Percentiles rank a stretch among this genome's conserved stretches.
These are phyloP conservation scores for Drosophila dives DNA, from an alignment of 2,888 invertebrate species.

Conservation along the genomic window DNA sequence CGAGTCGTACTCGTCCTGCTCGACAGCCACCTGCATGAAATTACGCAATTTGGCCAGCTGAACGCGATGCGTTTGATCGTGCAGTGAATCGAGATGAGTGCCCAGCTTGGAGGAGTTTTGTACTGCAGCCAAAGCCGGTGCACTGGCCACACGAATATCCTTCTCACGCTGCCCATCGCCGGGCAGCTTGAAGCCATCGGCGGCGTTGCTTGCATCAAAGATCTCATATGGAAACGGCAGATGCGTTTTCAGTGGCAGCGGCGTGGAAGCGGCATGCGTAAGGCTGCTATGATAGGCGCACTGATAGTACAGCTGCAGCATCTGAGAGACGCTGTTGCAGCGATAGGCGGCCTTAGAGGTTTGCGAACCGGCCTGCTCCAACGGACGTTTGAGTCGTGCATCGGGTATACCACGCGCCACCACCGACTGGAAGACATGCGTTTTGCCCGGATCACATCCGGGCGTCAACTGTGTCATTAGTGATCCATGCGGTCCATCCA, in stretches of 20 bases:
- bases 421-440: slow-evolving; percentile 90
- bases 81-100: slow-evolving; percentile 89
- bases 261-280: slow-evolving; percentile 88
- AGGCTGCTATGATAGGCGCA: slow-evolving; percentile 89
- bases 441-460: slow-evolving; percentile 88
- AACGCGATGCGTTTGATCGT: slow-evolving; percentile 89
- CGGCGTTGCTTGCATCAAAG: slow-evolving; percentile 87
- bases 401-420: slow-evolving; percentile 91
- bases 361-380: slow-evolving; percentile 86
- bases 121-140: slow-evolving; percentile 91
- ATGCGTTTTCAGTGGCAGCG: slow-evolving; percentile 87
- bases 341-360: slow-evolving; percentile 89
- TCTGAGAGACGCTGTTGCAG: slow-evolving; percentile 90
- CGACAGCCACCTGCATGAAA: slow-evolving; percentile 89
- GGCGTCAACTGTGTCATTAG: slow-evolving; percentile 91
- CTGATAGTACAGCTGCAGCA: slow-evolving; percentile 91
- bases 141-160: slow-evolving; percentile 84
- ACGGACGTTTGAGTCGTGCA: slow-evolving; percentile 88
- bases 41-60: slow-evolving; percentile 90
- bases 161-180: slow-evolving; percentile 51
- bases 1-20: slow-evolving; percentile 90
- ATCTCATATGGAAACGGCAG: slow-evolving; percentile 90
- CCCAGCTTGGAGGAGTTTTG: slow-evolving; percentile 90
- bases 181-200: slow-evolving; percentile 86
- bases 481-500: slow-evolving; percentile 87